Conservation (phyloP, 2,113 vertebrate species). For the Pygathrix nemaeus region DNA sequence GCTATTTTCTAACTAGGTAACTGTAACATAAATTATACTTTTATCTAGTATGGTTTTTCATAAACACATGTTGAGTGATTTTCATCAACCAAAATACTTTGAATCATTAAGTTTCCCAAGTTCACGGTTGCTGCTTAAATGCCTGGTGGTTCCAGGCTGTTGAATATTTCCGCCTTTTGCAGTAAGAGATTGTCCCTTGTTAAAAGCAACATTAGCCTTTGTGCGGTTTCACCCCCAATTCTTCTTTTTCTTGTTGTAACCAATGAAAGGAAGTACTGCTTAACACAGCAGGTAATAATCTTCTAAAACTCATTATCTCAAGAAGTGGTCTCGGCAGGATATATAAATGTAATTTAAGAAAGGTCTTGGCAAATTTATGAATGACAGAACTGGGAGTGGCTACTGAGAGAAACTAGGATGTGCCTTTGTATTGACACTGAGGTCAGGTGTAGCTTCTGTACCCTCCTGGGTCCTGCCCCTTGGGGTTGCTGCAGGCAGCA, state of each 20-base stretch:
- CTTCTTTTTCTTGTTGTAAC: slow-evolving; percentile 69
- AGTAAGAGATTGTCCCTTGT: slow-evolving; percentile 12
- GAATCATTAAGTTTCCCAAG: background rate
- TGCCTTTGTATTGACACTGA: background rate
- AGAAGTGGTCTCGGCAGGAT: slow-evolving; percentile 62
- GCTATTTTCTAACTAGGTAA: slow-evolving; percentile 28
- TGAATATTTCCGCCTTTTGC: background rate
- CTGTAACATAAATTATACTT: slow-evolving; percentile 38
- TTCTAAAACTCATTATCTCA: slow-evolving; percentile 60
- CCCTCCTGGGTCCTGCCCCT: background rate
- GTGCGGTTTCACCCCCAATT: slow-evolving; percentile 35
- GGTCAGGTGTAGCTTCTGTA: background rate
- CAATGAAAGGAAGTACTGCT: slow-evolving; percentile 57
- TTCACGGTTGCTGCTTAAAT: background rate
- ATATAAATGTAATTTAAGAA: slow-evolving; percentile 9
- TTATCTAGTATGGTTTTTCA: slow-evolving; percentile 47
- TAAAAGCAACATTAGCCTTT: slow-evolving; percentile 66
- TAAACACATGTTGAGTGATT: slow-evolving; percentile 29
- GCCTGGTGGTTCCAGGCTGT: background rate
- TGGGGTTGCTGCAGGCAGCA: background rate
- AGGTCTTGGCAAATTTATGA: slow-evolving; percentile 42
- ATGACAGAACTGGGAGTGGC: slow-evolving; percentile 28
- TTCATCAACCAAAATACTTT: slow-evolving; percentile 15
- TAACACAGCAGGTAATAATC: slow-evolving; percentile 72
- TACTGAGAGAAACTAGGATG: background rate